Conservation (phyloP, 2,797 vertebrate species). For the Allobates femoralis region DNA sequence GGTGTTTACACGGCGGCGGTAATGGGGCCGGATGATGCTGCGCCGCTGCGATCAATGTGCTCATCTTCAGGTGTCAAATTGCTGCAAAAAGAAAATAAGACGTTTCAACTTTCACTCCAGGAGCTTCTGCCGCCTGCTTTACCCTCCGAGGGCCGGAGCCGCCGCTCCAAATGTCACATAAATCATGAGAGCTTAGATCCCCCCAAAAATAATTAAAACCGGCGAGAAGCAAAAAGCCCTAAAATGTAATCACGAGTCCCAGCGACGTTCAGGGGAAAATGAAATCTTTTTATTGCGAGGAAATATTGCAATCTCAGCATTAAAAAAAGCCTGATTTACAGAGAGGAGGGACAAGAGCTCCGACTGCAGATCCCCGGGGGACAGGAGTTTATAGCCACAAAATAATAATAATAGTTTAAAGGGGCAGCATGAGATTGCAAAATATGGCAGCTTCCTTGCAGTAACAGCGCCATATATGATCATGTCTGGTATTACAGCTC, state of each 20-base stretch:
- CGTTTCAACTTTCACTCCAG: not conserved
- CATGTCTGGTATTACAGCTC: not conserved
- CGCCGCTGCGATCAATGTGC: not conserved
- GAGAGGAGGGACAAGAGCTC: not conserved
- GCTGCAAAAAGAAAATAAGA: slow-evolving; percentile 13
- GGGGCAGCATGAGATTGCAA: not conserved
- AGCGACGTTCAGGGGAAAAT: slow-evolving; percentile 16
- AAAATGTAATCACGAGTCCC: slow-evolving; percentile 30
- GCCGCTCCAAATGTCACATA: not conserved
- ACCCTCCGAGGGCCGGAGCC: not conserved
- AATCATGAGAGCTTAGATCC: slow-evolving; percentile 18
- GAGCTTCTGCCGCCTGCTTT: not conserved
- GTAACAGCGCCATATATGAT: not conserved
- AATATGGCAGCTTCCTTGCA: not conserved
- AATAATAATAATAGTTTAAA: not conserved
- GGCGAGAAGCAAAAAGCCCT: not conserved
- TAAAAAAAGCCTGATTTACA: not conserved
- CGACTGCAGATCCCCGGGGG: not conserved
- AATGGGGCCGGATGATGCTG: not conserved
- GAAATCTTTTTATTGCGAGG: not conserved
- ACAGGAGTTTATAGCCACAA: not conserved
- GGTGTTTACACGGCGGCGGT: not conserved
- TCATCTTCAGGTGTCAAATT: not conserved
- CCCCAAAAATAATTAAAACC: slow-evolving; percentile 21
- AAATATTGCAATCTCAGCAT: slow-evolving; percentile 35